phyloP scores from a whole-genome alignment of 2,797 vertebrate genomes.

The Anguilla megastoma region DNA sequence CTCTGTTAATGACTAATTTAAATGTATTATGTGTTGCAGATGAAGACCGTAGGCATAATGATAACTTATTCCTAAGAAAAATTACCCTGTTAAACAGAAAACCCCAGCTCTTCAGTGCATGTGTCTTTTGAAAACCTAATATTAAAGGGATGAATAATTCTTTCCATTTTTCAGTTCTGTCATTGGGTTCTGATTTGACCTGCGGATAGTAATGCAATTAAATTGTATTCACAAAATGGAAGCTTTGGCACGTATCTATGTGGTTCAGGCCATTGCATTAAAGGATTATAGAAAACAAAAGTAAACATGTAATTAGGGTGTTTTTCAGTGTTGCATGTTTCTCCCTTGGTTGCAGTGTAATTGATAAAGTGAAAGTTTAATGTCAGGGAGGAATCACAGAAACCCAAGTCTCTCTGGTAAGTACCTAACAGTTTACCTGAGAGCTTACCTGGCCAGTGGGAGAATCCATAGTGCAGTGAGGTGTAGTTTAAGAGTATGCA shows the following conservation, averaged over 20 bases:
- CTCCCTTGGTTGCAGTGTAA: neutral
- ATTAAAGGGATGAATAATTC: neutral
- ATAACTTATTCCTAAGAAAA: constrained; percentile 12
- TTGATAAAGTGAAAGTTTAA: neutral
- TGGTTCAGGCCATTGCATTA: neutral
- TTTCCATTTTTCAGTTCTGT: constrained; percentile 31
- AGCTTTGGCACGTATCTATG: neutral
- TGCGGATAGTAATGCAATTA: neutral
- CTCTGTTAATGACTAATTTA: constrained; percentile 24
- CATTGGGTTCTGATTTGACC: neutral
- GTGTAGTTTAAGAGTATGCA: neutral
- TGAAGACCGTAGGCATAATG: constrained; percentile 8
- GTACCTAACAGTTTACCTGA: neutral
- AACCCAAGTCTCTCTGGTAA: neutral
- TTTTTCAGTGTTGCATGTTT: neutral
- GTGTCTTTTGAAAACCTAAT: neutral
- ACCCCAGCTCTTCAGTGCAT: neutral
- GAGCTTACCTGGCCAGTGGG: neutral
- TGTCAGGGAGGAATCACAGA: neutral
- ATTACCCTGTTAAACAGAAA: neutral
- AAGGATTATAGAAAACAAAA: neutral
- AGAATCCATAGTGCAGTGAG: neutral
- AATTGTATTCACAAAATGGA: neutral
- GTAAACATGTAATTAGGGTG: neutral
- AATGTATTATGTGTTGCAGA: constrained; percentile 14